Percentiles rank a stretch among this genome's conserved stretches.
Evolutionary conservation across 2,888 invertebrate species (phyloP).

Genomic region (Augiades crinisus): DNA sequence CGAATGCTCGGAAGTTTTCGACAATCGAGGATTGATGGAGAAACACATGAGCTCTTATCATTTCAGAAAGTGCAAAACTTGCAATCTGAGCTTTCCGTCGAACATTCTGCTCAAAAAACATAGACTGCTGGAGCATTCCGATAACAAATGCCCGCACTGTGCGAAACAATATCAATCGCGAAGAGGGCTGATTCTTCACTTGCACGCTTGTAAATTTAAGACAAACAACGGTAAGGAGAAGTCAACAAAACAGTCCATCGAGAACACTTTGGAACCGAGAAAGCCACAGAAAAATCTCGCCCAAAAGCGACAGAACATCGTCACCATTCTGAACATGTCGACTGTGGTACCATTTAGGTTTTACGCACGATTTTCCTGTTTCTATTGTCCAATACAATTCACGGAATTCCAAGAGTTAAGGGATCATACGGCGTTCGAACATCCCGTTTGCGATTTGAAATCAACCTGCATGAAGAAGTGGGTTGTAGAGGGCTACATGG

Average conservation of each 20-base stretch:
- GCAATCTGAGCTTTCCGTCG: constrained; percentile 49
- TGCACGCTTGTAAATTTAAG: background rate
- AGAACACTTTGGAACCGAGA: background rate
- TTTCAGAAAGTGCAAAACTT: constrained; percentile 54
- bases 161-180: background rate
- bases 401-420: constrained; percentile 51
- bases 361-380: constrained; percentile 60
- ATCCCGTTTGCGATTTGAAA: constrained; percentile 56
- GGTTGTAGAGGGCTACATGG: background rate
- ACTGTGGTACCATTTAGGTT: constrained; percentile 66
- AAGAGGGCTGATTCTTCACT: background rate
- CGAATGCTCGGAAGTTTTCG: constrained; percentile 49
- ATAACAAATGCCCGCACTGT: background rate
- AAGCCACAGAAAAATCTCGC: constrained; percentile 32
- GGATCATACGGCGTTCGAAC: constrained; percentile 52
- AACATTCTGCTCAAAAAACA: constrained; percentile 46
- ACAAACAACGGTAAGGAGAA: background rate
- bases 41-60: constrained; percentile 51
- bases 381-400: constrained; percentile 63
- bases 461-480: constrained; percentile 53
- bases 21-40: constrained; percentile 40
- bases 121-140: background rate
- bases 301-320: constrained; percentile 52
- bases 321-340: constrained; percentile 59
- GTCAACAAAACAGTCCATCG: background rate